phyloP scores from a whole-genome alignment of 2,113 vertebrate genomes.

The Sigmodon hispidus region DNA sequence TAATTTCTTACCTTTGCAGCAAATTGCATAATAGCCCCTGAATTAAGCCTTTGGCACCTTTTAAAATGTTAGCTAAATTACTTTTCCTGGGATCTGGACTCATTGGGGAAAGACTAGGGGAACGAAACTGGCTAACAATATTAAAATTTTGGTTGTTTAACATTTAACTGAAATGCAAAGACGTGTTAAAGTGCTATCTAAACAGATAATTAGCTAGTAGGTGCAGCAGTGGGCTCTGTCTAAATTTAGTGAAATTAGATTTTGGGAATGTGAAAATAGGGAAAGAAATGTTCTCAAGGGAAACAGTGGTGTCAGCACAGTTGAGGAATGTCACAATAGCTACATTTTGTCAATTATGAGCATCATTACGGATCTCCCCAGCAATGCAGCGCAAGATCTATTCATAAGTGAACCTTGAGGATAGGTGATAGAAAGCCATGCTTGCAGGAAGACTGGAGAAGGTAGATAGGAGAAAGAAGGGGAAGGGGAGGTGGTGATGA shows the following conservation, averaged over 20 bases:
- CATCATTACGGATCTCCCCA: constrained; percentile 56
- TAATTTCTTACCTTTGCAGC: constrained; percentile 66
- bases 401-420: constrained; percentile 4
- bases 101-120: constrained; percentile 32
- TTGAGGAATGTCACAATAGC: constrained; percentile 75
- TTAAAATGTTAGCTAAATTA: constrained; percentile 66
- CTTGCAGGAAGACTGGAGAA: not conserved
- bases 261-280: constrained; percentile 50
- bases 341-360: constrained; percentile 70
- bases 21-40: constrained; percentile 41
- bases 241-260: constrained; percentile 75
- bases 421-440: constrained; percentile 25
- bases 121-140: constrained; percentile 58
- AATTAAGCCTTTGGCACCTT: constrained; percentile 63
- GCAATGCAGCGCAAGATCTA: constrained; percentile 38
- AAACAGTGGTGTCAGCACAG: constrained; percentile 69
- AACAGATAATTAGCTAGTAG: constrained; percentile 73
- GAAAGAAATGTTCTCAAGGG: constrained; percentile 66
- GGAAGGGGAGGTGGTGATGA: not conserved
- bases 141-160: constrained; percentile 75
- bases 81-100: constrained; percentile 57
- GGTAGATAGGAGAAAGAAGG: not conserved
- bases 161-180: constrained; percentile 69
- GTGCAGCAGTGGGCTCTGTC: constrained; percentile 56
- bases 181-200: constrained; percentile 71